phyloP scores from a whole-genome alignment of 2,797 vertebrate species.

The Balearica regulorum region DNA sequence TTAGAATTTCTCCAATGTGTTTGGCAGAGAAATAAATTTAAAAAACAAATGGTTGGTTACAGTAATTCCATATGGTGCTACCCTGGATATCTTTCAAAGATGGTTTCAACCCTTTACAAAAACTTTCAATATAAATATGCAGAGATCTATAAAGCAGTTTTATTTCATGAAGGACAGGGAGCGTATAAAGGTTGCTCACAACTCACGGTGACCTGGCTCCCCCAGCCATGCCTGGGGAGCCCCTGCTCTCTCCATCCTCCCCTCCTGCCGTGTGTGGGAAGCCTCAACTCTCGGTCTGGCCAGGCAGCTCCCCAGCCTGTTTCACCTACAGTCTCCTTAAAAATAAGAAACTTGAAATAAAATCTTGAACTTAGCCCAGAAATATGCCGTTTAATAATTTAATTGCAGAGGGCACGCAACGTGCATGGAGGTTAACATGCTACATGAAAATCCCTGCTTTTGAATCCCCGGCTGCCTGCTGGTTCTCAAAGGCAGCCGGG shows the following conservation, averaged over 20 bases:
- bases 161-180: neutral
- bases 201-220: neutral
- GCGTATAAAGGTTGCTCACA: neutral
- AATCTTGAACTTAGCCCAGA: neutral
- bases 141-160: neutral
- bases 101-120: neutral
- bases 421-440: neutral
- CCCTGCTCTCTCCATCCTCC: neutral
- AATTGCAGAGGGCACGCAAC: neutral
- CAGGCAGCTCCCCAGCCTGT: neutral
- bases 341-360: neutral
- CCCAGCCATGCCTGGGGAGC: neutral
- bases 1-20: neutral
- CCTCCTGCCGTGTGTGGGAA: neutral
- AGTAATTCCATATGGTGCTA: constrained; percentile 18
- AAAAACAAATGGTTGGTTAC: neutral
- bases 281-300: neutral
- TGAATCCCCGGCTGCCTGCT: neutral
- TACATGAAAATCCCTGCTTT: neutral
- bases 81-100: constrained; percentile 1
- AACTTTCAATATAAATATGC: neutral
- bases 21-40: neutral
- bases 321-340: neutral
- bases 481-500: neutral
- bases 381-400: neutral